phyloP scores from a whole-genome alignment of 2,797 vertebrate species.

The Pseudochromis fuscus region DNA sequence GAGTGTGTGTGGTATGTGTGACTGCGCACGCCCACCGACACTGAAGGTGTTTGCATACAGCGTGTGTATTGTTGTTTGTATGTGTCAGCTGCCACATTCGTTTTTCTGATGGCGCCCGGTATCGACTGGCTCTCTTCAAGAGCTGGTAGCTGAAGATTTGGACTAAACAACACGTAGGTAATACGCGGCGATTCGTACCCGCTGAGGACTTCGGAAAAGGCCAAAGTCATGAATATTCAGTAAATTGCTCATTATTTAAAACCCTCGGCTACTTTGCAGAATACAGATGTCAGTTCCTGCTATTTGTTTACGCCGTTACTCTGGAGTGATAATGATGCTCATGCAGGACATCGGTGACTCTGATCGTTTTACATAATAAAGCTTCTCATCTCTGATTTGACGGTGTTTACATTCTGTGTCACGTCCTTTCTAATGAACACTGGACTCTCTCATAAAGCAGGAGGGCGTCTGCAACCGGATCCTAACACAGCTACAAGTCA shows the following conservation, averaged over 20 bases:
- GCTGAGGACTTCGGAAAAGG: slow-evolving; percentile 71
- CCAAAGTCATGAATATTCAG: slow-evolving; percentile 81
- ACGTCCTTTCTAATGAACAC: background rate
- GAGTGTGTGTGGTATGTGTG: slow-evolving; percentile 29
- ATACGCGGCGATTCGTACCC: slow-evolving; percentile 56
- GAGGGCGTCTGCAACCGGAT: slow-evolving; percentile 11
- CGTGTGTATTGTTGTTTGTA: slow-evolving; percentile 13
- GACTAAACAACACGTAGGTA: slow-evolving; percentile 67
- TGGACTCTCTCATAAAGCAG: slow-evolving; percentile 17
- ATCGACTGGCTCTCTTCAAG: slow-evolving; percentile 64
- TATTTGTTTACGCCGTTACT: slow-evolving; percentile 49
- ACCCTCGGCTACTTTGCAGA: slow-evolving; percentile 52
- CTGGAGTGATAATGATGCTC: slow-evolving; percentile 7
- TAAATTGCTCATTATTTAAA: slow-evolving; percentile 70
- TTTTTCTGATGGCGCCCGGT: slow-evolving; percentile 61
- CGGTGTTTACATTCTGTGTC: background rate
- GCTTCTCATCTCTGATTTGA: background rate
- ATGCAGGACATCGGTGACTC: slow-evolving; percentile 17
- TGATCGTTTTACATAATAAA: slow-evolving; percentile 36
- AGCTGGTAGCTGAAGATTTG: slow-evolving; percentile 46
- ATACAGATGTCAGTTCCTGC: slow-evolving; percentile 67
- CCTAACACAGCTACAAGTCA: slow-evolving; percentile 17
- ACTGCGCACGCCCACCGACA: slow-evolving; percentile 17
- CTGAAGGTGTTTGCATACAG: slow-evolving; percentile 17
- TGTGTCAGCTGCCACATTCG: slow-evolving; percentile 61